Evolutionary conservation across 2,888 invertebrate genomes (phyloP).

Genomic region (Drosophila cracens): DNA sequence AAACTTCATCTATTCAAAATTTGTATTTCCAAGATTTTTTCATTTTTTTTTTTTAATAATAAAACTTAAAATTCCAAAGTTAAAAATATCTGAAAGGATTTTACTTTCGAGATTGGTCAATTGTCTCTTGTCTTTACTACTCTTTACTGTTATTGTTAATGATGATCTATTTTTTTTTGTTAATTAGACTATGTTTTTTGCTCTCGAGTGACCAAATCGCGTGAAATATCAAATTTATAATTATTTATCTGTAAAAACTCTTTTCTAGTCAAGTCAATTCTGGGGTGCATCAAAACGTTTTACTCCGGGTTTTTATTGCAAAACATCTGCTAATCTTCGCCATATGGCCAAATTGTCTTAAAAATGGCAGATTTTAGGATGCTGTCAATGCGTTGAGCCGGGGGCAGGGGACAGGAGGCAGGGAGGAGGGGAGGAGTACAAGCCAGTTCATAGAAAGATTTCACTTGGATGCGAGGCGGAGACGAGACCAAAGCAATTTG

Average conservation of each 20-base stretch:
- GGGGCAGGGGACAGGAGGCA: neutral
- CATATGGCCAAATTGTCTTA: constrained; percentile 31
- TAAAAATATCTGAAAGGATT: neutral
- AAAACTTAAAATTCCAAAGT: neutral
- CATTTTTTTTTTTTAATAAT: neutral
- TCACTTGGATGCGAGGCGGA: constrained; percentile 43
- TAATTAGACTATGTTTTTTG: neutral
- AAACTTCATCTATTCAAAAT: neutral
- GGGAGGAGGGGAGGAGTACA: neutral
- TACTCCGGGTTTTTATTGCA: neutral
- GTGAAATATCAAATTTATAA: neutral
- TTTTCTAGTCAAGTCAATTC: neutral
- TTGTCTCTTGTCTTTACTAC: neutral
- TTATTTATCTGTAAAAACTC: neutral
- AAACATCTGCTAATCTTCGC: constrained; percentile 30
- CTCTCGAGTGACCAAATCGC: neutral
- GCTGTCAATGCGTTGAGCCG: neutral
- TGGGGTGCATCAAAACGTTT: neutral
- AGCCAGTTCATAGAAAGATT: constrained; percentile 41
- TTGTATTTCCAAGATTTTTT: neutral
- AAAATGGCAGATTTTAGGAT: constrained; percentile 28
- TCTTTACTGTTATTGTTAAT: neutral
- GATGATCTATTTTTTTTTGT: neutral
- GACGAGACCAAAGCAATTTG: constrained; percentile 67
- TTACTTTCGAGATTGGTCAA: neutral